Evolutionary conservation across 2,888 invertebrate genomes (phyloP), one percentile per base, ranked within the genome.

Genomic region (Myopa testacea): DNA sequence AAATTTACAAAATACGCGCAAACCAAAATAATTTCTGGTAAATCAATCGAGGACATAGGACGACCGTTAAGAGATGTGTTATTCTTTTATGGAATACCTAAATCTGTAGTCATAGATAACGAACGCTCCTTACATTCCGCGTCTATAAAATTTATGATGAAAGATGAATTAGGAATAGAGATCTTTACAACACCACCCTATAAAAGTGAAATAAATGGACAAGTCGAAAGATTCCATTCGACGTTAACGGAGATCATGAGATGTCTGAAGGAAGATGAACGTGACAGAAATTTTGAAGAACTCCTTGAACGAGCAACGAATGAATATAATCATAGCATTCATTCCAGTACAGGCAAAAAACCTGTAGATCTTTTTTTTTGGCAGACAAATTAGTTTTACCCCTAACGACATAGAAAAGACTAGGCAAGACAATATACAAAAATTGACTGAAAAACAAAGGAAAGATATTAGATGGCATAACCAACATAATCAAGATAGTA

Each of bases 301-400:
- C 26, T 26, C 26, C 26, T 26, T 26, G 26, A 26, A 26, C 26
- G 26, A 26, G 26, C 80, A 37, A 38, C 80, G 6, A 67, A 80
- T 8, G 76, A 80, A 63, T 82, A 81, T 34, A 82, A 80, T 62
- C 38, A 65, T n/a, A 55, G 78, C 3, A 76, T 82, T 37, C 80
- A 83, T 62, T 78, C 80, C 4, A 76, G 76, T 4, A 80, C 78
- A 8, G 75, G 75, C 37, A 69, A 75, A 73, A 82, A 79, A 77
- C 81, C 82, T 19, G 62, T 80, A 5, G 80, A 82, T 37, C 34
- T n/a, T n/a, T n/a, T n/a, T 81, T 75, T 81, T 79, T 45, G 76
- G 78, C 37, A 45, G 50, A 65, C 77, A 45, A 52, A 65, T 70
- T 16, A 38, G 55, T 37, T 52, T 38, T 10, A 58, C 65, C 16